Evolutionary conservation across 2,888 invertebrate genomes (phyloP).

Genomic region (Steinernema hermaphroditum): DNA sequence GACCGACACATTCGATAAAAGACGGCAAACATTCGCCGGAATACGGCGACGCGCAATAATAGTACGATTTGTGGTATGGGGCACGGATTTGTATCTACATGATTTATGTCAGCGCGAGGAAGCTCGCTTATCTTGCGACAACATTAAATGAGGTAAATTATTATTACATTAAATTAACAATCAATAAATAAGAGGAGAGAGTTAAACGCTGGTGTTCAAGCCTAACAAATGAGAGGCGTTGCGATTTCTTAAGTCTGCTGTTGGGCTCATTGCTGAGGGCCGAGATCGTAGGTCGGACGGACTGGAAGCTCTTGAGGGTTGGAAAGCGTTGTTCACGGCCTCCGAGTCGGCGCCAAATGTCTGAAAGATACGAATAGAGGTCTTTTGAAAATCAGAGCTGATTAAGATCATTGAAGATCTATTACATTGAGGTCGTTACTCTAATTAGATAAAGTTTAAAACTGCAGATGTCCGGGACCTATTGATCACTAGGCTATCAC

Average conservation of each 20-base stretch:
- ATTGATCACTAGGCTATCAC: too few relatives aligned
- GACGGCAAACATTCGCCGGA: slow-evolving; percentile 2
- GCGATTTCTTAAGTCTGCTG: neutral
- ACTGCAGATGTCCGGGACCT: too few relatives aligned
- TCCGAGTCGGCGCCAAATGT: slow-evolving; percentile 13
- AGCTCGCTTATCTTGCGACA: slow-evolving; percentile 18
- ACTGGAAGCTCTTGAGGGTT: slow-evolving; percentile 18
- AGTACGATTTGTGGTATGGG: neutral
- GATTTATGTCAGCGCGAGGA: neutral
- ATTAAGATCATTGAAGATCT: too few relatives aligned
- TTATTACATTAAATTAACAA: too few relatives aligned
- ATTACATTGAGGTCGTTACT: too few relatives aligned
- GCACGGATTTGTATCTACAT: neutral
- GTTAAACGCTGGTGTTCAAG: slow-evolving; percentile 42
- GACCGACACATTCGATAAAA: slow-evolving; percentile 4
- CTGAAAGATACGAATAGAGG: slow-evolving; percentile 1
- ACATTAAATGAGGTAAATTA: neutral
- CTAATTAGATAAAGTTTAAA: too few relatives aligned
- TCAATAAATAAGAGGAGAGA: neutral
- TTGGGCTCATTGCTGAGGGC: neutral
- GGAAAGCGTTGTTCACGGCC: slow-evolving; percentile 9
- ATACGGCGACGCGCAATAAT: neutral
- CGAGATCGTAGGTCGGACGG: slow-evolving; percentile 13
- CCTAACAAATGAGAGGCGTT: slow-evolving; percentile 33
- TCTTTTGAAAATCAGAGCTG: too few relatives aligned